A percentile compares a stretch with the other conserved stretches of the same genome.
Conservation (phyloP, 2,888 invertebrate genomes). For the Protonemura montana region DNA sequence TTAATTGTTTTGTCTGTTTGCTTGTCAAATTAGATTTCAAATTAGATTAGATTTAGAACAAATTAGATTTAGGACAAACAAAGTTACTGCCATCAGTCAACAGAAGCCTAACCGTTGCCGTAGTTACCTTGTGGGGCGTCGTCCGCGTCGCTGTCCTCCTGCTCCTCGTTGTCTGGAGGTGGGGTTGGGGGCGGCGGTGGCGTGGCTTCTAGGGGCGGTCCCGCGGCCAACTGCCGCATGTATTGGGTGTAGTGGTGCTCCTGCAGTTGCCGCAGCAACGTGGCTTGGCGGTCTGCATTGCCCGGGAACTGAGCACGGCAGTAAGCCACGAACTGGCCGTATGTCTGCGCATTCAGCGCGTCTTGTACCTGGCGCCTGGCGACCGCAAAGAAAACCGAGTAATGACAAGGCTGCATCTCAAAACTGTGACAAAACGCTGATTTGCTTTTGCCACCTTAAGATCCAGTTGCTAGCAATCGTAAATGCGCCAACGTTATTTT, state of each 20-base stretch:
- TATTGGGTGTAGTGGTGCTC: conserved; percentile 99
- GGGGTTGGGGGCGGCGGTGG: conserved; percentile 51
- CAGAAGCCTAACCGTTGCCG: conserved; percentile 52
- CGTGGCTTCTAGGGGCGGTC: conserved; percentile 49
- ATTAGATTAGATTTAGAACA: no score
- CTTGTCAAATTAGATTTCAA: no score
- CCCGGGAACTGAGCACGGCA: conserved; percentile 88
- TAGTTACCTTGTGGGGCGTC: conserved; percentile 52
- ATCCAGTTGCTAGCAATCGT: no score
- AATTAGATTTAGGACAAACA: no score
- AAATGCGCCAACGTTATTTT: no score
- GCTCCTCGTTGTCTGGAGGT: conserved; percentile 39
- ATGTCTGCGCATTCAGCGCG: conserved; percentile 94
- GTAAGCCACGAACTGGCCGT: conserved; percentile 87
- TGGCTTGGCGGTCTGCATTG: conserved; percentile 80
- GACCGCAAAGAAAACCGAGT: background rate
- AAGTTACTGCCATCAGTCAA: no score
- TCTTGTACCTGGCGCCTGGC: conserved; percentile 86
- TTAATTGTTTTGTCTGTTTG: no score
- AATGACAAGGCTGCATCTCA: no score
- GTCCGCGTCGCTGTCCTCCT: conserved; percentile 52
- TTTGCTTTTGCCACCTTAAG: no score
- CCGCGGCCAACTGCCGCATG: conserved; percentile 82
- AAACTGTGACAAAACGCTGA: no score
- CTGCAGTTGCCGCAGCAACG: conserved; percentile 92